Conservation (phyloP, 2,113 vertebrate species). For the Pelvicachromis taeniatus region DNA sequence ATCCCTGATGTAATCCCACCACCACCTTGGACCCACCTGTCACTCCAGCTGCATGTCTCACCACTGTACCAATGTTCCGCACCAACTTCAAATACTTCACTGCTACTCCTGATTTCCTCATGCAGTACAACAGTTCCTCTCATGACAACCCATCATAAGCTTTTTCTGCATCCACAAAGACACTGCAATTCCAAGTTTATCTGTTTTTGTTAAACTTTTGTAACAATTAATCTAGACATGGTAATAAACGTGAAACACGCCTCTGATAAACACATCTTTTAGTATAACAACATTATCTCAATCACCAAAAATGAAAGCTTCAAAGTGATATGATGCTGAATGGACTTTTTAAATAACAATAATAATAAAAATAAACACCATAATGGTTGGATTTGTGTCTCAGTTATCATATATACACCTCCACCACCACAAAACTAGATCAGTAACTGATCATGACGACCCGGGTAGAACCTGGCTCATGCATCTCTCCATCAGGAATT, state of each 20-base stretch:
- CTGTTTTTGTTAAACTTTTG: background rate
- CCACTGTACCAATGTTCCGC: background rate
- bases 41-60: background rate
- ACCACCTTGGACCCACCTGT: background rate
- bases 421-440: background rate
- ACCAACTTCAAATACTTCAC: background rate
- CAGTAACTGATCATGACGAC: rapidly evolving
- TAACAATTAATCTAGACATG: background rate
- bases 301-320: background rate
- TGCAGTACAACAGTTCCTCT: background rate
- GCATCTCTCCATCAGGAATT: background rate
- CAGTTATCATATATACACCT: background rate
- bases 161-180: background rate
- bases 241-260: background rate
- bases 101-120: background rate
- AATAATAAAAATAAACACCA: background rate
- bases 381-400: background rate
- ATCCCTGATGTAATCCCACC: background rate
- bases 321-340: background rate
- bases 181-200: background rate
- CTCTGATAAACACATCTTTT: background rate
- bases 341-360: background rate
- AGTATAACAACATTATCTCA: background rate
- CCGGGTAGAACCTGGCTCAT: background rate
- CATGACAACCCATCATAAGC: background rate